These are phyloP conservation scores for Bothrops jararaca DNA, from an alignment of 2,113 vertebrate species.

Conservation along the genomic window DNA sequence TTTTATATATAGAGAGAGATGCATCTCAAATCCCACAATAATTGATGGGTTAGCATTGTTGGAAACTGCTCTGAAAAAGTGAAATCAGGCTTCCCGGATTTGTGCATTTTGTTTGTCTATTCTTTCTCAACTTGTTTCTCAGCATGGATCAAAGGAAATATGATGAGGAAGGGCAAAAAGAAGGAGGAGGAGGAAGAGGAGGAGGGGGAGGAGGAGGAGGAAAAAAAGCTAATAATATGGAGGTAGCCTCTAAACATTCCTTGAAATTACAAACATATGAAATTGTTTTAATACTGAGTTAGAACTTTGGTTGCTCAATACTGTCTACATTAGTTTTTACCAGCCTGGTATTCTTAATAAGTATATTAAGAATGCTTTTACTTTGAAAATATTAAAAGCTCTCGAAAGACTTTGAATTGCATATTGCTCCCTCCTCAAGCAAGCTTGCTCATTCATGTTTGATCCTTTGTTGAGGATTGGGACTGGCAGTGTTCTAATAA, in stretches of 20 bases:
- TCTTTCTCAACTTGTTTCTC: not conserved
- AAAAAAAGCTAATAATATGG: not conserved
- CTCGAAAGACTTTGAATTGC: not conserved
- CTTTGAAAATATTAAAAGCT: not conserved
- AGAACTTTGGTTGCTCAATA: not conserved
- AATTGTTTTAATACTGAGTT: not conserved
- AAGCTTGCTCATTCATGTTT: not conserved
- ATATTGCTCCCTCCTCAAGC: not conserved
- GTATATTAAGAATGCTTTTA: not conserved
- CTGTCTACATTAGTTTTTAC: not conserved
- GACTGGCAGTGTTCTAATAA: not conserved
- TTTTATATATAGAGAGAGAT: not conserved
- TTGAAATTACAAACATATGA: not conserved
- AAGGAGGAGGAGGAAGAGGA: not conserved
- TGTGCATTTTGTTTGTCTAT: not conserved
- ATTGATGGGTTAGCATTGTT: not conserved
- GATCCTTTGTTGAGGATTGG: not conserved
- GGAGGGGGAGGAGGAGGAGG: not conserved
- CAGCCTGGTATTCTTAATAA: not conserved
- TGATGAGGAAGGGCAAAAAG: not conserved
- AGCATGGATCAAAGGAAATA: not conserved
- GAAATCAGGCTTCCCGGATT: not conserved
- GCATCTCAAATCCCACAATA: not conserved
- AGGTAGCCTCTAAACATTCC: not conserved
- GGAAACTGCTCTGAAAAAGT: not conserved